Conservation (phyloP, 2,888 invertebrate species). For the Nasonovia ribisnigri region DNA sequence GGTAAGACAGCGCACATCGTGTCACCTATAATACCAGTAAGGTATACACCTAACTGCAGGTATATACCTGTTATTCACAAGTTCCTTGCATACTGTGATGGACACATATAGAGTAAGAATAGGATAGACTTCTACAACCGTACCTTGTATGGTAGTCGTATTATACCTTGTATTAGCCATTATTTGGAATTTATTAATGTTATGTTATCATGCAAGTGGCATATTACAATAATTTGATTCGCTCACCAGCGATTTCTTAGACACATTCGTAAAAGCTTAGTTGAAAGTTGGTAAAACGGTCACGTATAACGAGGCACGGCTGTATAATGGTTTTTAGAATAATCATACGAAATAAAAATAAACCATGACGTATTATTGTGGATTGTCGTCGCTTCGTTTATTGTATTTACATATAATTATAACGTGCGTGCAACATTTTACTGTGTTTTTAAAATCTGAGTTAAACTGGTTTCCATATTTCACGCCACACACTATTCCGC, state of each 20-base stretch:
- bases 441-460: not conserved
- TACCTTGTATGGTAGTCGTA: not conserved
- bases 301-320: not conserved
- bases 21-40: not conserved
- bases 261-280: not conserved
- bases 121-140: too few species aligned
- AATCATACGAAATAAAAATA: not conserved
- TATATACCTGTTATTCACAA: not conserved
- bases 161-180: not conserved
- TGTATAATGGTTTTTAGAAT: not conserved
- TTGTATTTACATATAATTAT: not conserved
- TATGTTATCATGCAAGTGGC: too few species aligned
- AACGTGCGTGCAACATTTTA: not conserved
- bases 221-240: not conserved
- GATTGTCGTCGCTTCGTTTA: not conserved
- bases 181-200: not conserved
- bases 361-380: not conserved
- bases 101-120: too few species aligned
- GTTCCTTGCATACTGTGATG: not conserved
- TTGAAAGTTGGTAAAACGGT: not conserved
- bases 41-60: too few species aligned
- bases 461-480: not conserved
- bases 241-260: not conserved
- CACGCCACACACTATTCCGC: not conserved
- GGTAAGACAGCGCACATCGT: not conserved